phyloP scores from a whole-genome alignment of 2,113 vertebrate species.

The Morone chrysops region DNA sequence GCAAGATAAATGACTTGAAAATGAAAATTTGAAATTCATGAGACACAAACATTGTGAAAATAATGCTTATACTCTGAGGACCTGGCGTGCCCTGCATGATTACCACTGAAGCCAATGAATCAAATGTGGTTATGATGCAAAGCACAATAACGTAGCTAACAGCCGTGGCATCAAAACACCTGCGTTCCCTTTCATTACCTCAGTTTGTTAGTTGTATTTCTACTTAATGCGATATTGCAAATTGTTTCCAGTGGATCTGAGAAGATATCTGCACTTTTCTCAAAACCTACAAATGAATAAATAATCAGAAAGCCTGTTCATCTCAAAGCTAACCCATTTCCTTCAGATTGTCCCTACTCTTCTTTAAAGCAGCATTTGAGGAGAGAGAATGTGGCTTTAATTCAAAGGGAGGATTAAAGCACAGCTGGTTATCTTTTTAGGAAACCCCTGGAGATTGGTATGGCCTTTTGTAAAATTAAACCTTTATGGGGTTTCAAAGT shows the following conservation, averaged over 20 bases:
- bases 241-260: background rate
- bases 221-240: no score
- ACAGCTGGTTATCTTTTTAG: background rate
- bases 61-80: constrained; percentile 5
- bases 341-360: background rate
- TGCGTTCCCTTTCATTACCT: background rate
- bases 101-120: background rate
- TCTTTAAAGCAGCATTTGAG: constrained; percentile 1
- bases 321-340: background rate
- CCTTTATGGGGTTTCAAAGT: background rate
- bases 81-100: background rate
- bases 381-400: background rate
- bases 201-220: no score
- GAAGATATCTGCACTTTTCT: background rate
- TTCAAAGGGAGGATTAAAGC: background rate
- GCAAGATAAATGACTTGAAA: background rate
- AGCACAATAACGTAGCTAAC: background rate
- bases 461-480: constrained; percentile 1
- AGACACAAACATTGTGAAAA: constrained; percentile 2
- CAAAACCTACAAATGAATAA: background rate
- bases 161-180: background rate
- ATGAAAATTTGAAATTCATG: constrained; percentile 23
- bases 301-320: background rate
- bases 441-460: background rate
- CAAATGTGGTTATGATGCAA: constrained; percentile 10